These are phyloP conservation scores for Samia ricini DNA, from an alignment of 1,140 invertebrate species.

Conservation along the genomic window DNA sequence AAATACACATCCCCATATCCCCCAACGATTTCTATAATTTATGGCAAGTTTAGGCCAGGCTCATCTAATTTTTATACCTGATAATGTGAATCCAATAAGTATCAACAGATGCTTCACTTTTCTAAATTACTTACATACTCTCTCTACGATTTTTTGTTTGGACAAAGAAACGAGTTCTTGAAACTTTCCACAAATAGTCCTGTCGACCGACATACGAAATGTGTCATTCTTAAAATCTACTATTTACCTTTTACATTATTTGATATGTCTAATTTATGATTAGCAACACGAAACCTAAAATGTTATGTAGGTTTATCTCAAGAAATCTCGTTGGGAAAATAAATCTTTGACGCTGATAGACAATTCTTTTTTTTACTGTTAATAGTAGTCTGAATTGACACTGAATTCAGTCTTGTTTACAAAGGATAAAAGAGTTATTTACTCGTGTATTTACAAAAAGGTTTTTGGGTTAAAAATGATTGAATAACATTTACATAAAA, in stretches of 20 bases:
- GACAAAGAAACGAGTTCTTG: too few relatives aligned
- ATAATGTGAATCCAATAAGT: too few relatives aligned
- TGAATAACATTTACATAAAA: neutral
- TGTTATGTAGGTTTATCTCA: neutral
- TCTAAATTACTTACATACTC: too few relatives aligned
- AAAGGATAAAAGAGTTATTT: conserved; percentile 21
- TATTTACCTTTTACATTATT: neutral
- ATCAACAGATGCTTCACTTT: too few relatives aligned
- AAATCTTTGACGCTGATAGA: neutral
- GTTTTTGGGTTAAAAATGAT: neutral
- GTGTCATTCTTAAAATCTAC: neutral
- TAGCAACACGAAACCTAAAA: neutral
- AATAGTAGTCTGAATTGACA: conserved; percentile 74
- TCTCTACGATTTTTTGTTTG: too few relatives aligned
- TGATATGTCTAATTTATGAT: neutral
- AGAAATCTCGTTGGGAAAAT: neutral
- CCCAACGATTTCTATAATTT: too few relatives aligned
- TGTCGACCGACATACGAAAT: too few relatives aligned
- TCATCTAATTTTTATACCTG: too few relatives aligned
- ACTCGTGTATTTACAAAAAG: neutral
- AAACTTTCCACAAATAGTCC: neutral
- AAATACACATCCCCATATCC: too few relatives aligned
- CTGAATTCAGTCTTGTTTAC: conserved; percentile 76
- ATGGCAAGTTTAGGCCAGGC: too few relatives aligned
- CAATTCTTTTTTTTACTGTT: neutral